phyloP scores from a whole-genome alignment of 2,888 invertebrate genomes.

The Amphimallon solstitiale region DNA sequence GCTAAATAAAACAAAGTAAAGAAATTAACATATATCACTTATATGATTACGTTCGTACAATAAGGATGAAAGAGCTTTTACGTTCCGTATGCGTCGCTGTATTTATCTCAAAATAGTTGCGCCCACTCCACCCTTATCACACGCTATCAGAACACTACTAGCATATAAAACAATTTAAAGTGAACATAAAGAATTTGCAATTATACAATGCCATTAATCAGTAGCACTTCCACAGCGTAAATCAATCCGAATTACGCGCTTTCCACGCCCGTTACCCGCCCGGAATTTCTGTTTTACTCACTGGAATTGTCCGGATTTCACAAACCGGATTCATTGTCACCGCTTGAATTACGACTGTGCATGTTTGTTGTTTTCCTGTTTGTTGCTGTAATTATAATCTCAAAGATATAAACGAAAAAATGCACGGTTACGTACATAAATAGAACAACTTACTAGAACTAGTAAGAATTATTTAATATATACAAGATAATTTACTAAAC shows the following conservation, averaged over 20 bases:
- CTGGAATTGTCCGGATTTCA: constrained; percentile 50
- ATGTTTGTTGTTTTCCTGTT: not conserved
- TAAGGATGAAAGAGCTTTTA: too few species aligned
- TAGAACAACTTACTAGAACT: too few species aligned
- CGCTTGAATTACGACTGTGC: constrained; percentile 20
- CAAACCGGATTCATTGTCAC: constrained; percentile 35
- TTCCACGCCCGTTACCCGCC: constrained; percentile 58
- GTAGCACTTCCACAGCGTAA: constrained; percentile 59
- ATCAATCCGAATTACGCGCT: constrained; percentile 61
- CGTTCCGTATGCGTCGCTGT: not conserved
- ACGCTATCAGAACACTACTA: not conserved
- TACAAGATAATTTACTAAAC: too few species aligned
- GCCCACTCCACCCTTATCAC: not conserved
- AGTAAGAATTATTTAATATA: too few species aligned
- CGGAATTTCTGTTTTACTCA: constrained; percentile 53
- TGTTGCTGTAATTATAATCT: too few species aligned
- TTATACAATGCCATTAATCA: constrained; percentile 61
- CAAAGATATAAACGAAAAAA: too few species aligned
- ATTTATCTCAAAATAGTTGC: constrained; percentile 15
- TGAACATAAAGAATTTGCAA: constrained; percentile 62
- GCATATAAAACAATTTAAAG: constrained; percentile 42
- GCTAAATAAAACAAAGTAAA: too few species aligned
- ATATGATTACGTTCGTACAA: too few species aligned
- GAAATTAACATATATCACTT: too few species aligned
- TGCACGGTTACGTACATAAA: too few species aligned